Evolutionary conservation across 2,797 vertebrate genomes (phyloP).

Genomic region (Acanthiza pusilla): DNA sequence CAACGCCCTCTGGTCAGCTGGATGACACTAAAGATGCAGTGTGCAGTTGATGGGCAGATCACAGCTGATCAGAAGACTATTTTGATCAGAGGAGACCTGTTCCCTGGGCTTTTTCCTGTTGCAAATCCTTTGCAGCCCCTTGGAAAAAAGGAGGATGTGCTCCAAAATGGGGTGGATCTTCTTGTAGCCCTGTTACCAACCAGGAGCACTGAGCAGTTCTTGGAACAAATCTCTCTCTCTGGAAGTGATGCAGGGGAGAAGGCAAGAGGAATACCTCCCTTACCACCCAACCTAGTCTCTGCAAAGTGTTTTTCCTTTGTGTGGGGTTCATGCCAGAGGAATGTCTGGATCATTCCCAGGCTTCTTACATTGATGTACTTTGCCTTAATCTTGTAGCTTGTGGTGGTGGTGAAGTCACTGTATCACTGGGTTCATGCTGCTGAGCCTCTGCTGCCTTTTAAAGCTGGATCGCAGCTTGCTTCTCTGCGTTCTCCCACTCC

Average conservation of each 20-base stretch:
- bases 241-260: neutral
- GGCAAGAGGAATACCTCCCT: neutral
- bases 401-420: neutral
- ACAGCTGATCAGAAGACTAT: neutral
- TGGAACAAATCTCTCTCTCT: neutral
- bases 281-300: neutral
- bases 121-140: neutral
- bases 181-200: neutral
- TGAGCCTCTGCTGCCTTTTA: neutral
- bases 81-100: neutral
- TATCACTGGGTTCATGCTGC: neutral
- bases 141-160: neutral
- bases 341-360: neutral
- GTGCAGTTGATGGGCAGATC: neutral
- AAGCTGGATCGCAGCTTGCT: neutral
- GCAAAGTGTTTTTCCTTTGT: neutral
- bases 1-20: neutral
- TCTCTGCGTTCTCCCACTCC: neutral
- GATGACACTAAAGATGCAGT: neutral
- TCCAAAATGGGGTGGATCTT: neutral
- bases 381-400: neutral
- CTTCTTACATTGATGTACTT: neutral
- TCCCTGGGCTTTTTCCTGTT: neutral
- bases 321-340: neutral
- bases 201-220: neutral